A percentile compares a stretch with the other conserved stretches of the same genome.
Evolutionary conservation across 2,797 vertebrate genomes (phyloP).

Genomic region (Anomalospiza imberbis): DNA sequence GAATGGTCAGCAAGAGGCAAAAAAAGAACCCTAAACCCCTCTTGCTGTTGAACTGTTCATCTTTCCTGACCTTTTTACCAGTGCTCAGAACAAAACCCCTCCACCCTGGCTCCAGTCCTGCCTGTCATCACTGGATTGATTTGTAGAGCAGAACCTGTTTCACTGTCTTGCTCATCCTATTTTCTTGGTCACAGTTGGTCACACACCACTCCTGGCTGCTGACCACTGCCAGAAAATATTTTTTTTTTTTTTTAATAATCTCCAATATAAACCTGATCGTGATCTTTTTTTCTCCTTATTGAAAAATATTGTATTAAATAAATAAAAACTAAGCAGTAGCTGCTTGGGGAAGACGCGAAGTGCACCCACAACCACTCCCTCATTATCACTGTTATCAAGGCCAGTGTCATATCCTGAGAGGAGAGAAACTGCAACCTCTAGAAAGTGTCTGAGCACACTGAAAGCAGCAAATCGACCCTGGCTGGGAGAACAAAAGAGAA

Average conservation of each 20-base stretch:
- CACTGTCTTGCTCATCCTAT: not conserved
- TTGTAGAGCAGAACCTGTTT: not conserved
- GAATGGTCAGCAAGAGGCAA: not conserved
- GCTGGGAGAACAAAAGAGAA: constrained; percentile 27
- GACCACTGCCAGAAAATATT: not conserved
- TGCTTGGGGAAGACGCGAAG: not conserved
- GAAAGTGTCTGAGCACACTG: constrained; percentile 22
- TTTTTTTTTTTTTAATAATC: not conserved
- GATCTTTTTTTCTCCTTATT: not conserved
- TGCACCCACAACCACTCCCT: not conserved
- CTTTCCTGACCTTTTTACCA: not conserved
- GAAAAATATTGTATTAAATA: constrained; percentile 7
- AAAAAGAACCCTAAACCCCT: not conserved
- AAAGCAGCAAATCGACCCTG: constrained; percentile 23
- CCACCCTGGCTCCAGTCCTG: not conserved
- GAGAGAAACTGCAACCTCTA: constrained; percentile 15
- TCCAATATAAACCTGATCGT: not conserved
- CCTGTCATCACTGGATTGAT: not conserved
- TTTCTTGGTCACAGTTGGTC: constrained; percentile 44
- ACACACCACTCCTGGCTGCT: constrained; percentile 23
- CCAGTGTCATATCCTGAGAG: not conserved
- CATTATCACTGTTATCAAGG: not conserved
- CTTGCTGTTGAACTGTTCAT: not conserved
- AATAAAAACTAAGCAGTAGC: not conserved
- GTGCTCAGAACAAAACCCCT: not conserved